Evolutionary conservation across 2,797 vertebrate species (phyloP).

Genomic region (Fistularia commersonii): DNA sequence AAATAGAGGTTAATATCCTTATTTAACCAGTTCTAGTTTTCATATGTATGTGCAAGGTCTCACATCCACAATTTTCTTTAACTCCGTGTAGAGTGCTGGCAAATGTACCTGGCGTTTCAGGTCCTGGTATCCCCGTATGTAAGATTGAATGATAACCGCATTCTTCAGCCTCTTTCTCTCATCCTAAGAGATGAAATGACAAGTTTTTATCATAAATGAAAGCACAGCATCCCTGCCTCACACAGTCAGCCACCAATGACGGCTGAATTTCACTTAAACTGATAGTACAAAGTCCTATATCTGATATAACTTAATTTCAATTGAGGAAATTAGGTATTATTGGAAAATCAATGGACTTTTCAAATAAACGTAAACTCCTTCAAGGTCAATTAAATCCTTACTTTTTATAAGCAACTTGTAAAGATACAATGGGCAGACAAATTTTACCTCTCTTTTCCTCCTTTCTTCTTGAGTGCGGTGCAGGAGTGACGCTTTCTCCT

Average conservation of each 20-base stretch:
- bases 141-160: slow-evolving; percentile 95
- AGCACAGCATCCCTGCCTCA: no score
- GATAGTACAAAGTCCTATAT: background rate
- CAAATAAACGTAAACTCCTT: background rate
- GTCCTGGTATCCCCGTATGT: slow-evolving; percentile 91
- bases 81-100: background rate
- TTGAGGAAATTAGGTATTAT: background rate
- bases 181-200: slow-evolving; percentile 76
- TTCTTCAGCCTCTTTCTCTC: slow-evolving; percentile 94
- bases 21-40: no score
- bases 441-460: slow-evolving; percentile 89
- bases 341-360: background rate
- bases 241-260: no score
- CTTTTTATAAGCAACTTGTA: background rate
- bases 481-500: slow-evolving; percentile 95
- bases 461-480: slow-evolving; percentile 98
- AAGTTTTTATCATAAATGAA: background rate
- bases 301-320: no score
- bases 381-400: background rate
- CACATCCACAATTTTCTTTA: background rate
- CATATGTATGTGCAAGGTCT: no score
- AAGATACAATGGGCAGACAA: background rate
- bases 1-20: no score
- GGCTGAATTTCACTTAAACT: background rate
- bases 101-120: slow-evolving; percentile 87